phyloP scores from a whole-genome alignment of 2,888 invertebrate species.

The Amiota communis region DNA sequence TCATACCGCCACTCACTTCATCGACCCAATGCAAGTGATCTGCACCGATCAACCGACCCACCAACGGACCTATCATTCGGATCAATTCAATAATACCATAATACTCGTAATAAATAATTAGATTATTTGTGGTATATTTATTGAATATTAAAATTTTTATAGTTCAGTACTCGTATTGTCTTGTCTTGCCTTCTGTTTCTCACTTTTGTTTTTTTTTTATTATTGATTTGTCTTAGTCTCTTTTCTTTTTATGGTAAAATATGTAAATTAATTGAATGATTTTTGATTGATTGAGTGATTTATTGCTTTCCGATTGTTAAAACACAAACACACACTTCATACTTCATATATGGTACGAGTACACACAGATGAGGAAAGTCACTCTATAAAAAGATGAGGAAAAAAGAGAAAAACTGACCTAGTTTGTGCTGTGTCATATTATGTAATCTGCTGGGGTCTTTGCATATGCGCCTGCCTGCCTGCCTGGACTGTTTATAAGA shows the following conservation, averaged over 20 bases:
- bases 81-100: not conserved
- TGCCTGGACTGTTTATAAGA: not conserved
- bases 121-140: conserved; percentile 19
- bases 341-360: not conserved
- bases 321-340: not conserved
- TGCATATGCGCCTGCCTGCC: not conserved
- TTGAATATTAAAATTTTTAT: not conserved
- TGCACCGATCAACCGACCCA: not conserved
- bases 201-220: conserved; percentile 7
- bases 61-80: not conserved
- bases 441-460: conserved; percentile 46
- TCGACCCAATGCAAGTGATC: not conserved
- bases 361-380: not conserved
- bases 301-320: conserved; percentile 7
- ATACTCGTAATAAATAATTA: not conserved
- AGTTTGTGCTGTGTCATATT: conserved; percentile 55
- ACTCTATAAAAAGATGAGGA: conserved; percentile 8
- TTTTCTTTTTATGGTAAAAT: conserved; percentile 15
- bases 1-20: not conserved
- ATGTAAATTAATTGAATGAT: conserved; percentile 22
- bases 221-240: not conserved
- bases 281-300: conserved; percentile 26
- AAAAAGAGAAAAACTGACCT: conserved; percentile 22
- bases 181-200: not conserved
- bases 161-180: too few relatives aligned